Percentiles rank a stretch among this genome's conserved stretches.
phyloP scores from a whole-genome alignment of 1,140 invertebrate species.

The Nasonia vitripennis region DNA sequence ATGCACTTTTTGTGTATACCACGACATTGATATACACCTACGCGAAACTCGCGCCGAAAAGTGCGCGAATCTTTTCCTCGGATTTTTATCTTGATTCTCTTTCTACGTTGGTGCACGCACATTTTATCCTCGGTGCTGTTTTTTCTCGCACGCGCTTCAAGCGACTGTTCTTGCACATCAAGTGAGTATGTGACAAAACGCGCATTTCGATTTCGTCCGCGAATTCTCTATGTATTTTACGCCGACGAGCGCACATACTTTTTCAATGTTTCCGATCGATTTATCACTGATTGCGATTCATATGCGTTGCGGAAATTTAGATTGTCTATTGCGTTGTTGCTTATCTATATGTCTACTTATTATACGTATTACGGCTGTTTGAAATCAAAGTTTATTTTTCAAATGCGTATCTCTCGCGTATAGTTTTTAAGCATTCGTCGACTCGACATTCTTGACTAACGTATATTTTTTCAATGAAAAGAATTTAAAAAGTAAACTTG shows the following conservation, averaged over 20 bases:
- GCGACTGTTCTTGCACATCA: background rate
- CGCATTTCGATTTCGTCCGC: conserved; percentile 20
- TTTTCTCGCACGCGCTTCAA: background rate
- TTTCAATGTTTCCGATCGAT: conserved; percentile 6
- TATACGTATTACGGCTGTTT: background rate
- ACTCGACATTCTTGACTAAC: conserved; percentile 8
- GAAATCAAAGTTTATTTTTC: background rate
- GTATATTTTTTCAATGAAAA: conserved; percentile 35
- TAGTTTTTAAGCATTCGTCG: background rate
- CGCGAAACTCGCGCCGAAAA: background rate
- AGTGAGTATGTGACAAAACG: background rate
- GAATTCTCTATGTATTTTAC: background rate
- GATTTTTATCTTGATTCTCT: conserved; percentile 10
- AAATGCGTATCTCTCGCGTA: conserved; percentile 14
- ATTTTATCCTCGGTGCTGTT: background rate
- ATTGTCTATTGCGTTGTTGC: background rate
- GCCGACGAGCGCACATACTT: background rate
- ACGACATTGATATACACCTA: background rate
- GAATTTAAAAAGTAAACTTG: conserved; percentile 6
- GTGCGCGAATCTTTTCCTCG: background rate
- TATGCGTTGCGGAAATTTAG: background rate
- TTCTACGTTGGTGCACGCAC: background rate
- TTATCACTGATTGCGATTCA: background rate
- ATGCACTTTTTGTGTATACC: background rate
- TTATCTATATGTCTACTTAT: background rate